Evolutionary conservation across 1,140 invertebrate species (phyloP), one percentile per base, ranked within the genome.

Genomic region (Micrasema longulum): DNA sequence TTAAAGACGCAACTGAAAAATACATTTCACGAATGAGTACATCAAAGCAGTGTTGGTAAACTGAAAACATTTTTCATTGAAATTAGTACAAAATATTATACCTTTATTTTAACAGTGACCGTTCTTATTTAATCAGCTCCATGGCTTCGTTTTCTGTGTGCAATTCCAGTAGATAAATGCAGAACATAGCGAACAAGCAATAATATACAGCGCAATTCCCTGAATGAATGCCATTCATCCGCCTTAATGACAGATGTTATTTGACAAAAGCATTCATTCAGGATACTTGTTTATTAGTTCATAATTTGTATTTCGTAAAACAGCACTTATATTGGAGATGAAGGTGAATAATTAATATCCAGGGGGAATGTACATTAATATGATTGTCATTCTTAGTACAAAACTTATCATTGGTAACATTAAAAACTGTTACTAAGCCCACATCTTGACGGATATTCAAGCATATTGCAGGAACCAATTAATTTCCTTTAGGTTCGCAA

Each of bases 211-310:
- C 16, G 9, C 20, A 22, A 60, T 60, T 9, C 36, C 55, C 55
- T 60, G 55, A 60, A 60, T 60, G 55, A 60, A 60, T 60, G 55
- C 55, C 16, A 31, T 36, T 60, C 12, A 16, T 38, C 55, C 55
- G 55, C 18, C 14, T 12, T 43, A 22, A 60, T 41, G 41, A 60
- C 36, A 14, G 55, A 23, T 20, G 41, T n/a, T 11, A 47, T 65
- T 11, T 26, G 22, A 65, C 63, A 48, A 65, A 64, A 65, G 43
- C 63, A 65, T 65, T 65, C 63, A 65, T 48, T 16, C 63, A 65
- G 47, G 63, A 7, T n/a, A 5, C 43, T 48, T 16, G 9, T 48
- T 20, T 65, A 20, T 65, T 43, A 65, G 22, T 47, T 48, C 63
- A 65, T 47, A 48, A 12, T 65, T 31, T 41, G n/a, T 11, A 63